Evolutionary conservation across 2,113 vertebrate genomes (phyloP).

Genomic region (Turdus rufiventris): DNA sequence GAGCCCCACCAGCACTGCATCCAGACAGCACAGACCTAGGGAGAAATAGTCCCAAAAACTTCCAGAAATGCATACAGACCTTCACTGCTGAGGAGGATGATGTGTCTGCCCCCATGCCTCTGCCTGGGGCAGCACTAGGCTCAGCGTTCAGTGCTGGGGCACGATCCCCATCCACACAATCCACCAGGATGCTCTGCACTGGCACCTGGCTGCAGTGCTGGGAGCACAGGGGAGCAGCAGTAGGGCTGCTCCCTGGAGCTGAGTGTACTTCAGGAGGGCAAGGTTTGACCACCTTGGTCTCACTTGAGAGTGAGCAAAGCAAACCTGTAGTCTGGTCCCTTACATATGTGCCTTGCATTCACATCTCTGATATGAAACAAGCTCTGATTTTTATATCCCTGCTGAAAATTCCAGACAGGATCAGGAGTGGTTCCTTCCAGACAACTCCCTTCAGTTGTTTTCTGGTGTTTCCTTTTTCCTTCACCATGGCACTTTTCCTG

Average conservation of each 20-base stretch:
- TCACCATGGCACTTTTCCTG: neutral
- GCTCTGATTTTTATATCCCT: neutral
- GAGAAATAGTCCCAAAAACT: neutral
- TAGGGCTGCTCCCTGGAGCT: neutral
- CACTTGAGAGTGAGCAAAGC: rapidly evolving
- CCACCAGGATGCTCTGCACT: rapidly evolving
- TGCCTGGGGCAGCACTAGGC: rapidly evolving
- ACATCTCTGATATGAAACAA: neutral
- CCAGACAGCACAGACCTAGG: neutral
- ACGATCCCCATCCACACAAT: rapidly evolving
- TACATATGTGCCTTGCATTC: rapidly evolving
- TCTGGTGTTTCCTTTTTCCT: neutral
- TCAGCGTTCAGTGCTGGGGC: rapidly evolving
- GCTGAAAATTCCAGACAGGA: neutral
- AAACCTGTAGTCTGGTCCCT: neutral
- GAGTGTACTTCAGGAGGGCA: neutral
- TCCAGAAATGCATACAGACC: neutral
- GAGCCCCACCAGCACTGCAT: rapidly evolving
- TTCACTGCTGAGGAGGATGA: neutral
- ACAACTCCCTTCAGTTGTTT: neutral
- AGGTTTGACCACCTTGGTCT: neutral
- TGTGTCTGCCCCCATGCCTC: neutral
- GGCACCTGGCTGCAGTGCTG: rapidly evolving
- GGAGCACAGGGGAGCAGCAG: rapidly evolving
- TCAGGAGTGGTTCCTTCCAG: neutral